These are phyloP conservation scores for Chascanopsetta lugubris DNA, from an alignment of 2,113 vertebrate species.

Conservation along the genomic window DNA sequence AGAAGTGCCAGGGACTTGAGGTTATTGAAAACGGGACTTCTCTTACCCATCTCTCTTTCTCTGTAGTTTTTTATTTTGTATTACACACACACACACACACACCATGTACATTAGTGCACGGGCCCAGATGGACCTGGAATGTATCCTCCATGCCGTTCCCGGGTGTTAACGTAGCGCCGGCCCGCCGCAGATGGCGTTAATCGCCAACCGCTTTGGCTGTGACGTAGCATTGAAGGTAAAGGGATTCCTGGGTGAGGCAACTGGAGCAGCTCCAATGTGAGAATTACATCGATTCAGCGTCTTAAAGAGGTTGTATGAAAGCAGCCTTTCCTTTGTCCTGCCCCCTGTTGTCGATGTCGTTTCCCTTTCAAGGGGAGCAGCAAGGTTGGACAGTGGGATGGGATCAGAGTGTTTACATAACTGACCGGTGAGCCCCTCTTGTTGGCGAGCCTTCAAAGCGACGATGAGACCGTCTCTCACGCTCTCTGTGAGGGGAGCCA, in stretches of 20 bases:
- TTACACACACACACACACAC: not conserved
- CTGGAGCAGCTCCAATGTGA: slow-evolving; percentile 7
- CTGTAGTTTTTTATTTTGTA: slow-evolving; percentile 11
- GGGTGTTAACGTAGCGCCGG: slow-evolving; percentile 36
- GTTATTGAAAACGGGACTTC: slow-evolving; percentile 43
- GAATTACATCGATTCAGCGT: not conserved
- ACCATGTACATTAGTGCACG: slow-evolving; percentile 23
- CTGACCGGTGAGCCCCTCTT: slow-evolving; percentile 57
- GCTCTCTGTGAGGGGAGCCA: slow-evolving; percentile 22
- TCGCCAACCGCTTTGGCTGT: slow-evolving; percentile 53
- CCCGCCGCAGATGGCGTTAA: slow-evolving; percentile 69
- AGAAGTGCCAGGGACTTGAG: slow-evolving; percentile 43
- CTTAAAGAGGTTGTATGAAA: slow-evolving; percentile 14
- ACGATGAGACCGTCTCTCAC: slow-evolving; percentile 40
- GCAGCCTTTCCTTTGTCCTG: not conserved
- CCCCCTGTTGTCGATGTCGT: slow-evolving; percentile 5
- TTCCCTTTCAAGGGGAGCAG: slow-evolving; percentile 37
- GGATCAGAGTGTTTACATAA: slow-evolving; percentile 55
- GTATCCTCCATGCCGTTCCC: slow-evolving; percentile 48
- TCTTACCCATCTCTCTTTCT: slow-evolving; percentile 1
- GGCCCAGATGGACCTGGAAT: slow-evolving; percentile 56
- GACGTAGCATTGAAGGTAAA: slow-evolving; percentile 9
- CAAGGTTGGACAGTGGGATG: slow-evolving; percentile 33
- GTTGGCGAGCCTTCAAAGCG: slow-evolving; percentile 62
- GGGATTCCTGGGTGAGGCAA: slow-evolving; percentile 21